Conservation (phyloP, 2,888 invertebrate genomes). For the Hybos culiciformis region DNA sequence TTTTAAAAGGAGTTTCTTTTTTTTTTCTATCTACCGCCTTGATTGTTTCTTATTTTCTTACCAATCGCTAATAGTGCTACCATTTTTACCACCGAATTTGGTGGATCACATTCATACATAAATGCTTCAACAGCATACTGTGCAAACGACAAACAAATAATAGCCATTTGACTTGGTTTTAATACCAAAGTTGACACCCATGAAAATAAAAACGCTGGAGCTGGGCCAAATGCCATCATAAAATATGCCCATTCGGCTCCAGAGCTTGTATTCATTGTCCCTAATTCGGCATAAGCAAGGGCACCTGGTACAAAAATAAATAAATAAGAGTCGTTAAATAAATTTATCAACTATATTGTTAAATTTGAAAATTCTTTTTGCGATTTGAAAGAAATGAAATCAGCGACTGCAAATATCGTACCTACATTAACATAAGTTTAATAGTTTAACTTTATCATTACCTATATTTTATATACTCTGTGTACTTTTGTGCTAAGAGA, state of each 20-base stretch:
- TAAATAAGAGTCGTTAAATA: conserved; percentile 3
- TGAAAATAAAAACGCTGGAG: conserved; percentile 80
- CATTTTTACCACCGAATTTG: conserved; percentile 69
- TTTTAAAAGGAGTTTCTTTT: conserved; percentile 15
- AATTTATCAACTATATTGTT: conserved; percentile 7
- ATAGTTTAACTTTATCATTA: too few relatives aligned
- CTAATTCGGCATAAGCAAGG: conserved; percentile 84
- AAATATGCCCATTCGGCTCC: conserved; percentile 94
- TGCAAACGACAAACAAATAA: conserved; percentile 84
- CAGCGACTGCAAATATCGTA: too few relatives aligned
- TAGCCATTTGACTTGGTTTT: conserved; percentile 89
- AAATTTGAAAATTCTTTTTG: neutral
- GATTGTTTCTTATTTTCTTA: conserved; percentile 34
- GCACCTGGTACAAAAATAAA: conserved; percentile 50
- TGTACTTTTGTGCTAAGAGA: too few relatives aligned
- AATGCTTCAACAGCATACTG: conserved; percentile 88
- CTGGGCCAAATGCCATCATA: conserved; percentile 85
- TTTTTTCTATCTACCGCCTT: conserved; percentile 13
- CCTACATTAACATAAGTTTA: too few relatives aligned
- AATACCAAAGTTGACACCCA: conserved; percentile 88
- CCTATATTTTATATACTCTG: too few relatives aligned
- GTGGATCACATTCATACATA: conserved; percentile 73
- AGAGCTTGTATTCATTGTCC: conserved; percentile 90
- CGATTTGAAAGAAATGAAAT: too few relatives aligned
- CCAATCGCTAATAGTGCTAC: conserved; percentile 78